Conservation (phyloP, 2,797 vertebrate species). For the Kryptolebias ocellatus region DNA sequence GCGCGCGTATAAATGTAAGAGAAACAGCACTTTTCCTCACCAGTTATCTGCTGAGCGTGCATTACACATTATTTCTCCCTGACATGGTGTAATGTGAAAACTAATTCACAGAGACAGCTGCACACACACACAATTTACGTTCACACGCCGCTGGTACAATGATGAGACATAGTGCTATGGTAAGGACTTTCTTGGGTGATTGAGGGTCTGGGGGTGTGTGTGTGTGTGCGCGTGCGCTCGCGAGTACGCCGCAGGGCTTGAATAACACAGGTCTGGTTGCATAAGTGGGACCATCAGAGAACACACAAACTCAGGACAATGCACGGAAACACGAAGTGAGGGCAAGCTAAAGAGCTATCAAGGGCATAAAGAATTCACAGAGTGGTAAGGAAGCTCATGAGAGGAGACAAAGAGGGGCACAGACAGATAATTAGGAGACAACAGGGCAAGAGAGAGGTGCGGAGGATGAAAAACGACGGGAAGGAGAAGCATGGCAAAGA, state of each 20-base stretch:
- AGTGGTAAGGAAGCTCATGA: conserved; percentile 14
- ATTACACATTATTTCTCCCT: conserved; percentile 69
- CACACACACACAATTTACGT: conserved; percentile 62
- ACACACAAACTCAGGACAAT: conserved; percentile 45
- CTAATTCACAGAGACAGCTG: conserved; percentile 79
- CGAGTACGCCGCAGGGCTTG: conserved; percentile 38
- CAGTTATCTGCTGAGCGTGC: conserved; percentile 71
- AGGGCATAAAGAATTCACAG: conserved; percentile 31
- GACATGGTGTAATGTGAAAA: conserved; percentile 77
- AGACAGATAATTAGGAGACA: conserved; percentile 25
- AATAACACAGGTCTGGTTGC: conserved; percentile 53
- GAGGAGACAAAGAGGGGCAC: conserved; percentile 4
- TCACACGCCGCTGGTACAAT: conserved; percentile 63
- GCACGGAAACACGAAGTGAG: conserved; percentile 43
- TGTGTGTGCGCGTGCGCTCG: conserved; percentile 37
- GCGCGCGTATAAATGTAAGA: conserved; percentile 3
- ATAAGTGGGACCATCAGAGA: conserved; percentile 34
- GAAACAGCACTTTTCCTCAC: conserved; percentile 60
- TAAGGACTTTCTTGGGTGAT: conserved; percentile 70
- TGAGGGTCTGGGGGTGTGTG: conserved; percentile 39
- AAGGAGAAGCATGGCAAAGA: not conserved
- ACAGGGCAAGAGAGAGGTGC: not conserved
- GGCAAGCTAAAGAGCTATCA: conserved; percentile 37
- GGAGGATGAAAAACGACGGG: not conserved
- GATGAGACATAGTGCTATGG: conserved; percentile 67